Evolutionary conservation across 2,888 invertebrate species (phyloP).

Genomic region (Spatulosminthurus flaviceps): DNA sequence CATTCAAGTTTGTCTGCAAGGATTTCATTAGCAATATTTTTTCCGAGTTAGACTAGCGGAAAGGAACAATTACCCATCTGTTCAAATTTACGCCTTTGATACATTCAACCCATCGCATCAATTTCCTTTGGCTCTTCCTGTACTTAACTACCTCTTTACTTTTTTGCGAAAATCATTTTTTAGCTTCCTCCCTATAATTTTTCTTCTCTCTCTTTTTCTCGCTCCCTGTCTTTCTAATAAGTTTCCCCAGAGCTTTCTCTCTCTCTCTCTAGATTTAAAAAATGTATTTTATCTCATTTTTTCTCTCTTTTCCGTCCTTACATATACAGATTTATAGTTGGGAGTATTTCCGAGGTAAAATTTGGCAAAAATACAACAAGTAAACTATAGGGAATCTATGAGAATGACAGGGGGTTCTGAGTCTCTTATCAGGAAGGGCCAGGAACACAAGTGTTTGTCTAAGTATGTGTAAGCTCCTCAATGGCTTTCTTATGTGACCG

Average conservation of each 20-base stretch:
- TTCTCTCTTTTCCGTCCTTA: not conserved
- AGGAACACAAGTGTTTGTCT: slow-evolving; percentile 18
- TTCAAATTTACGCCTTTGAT: not conserved
- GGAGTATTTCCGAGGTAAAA: too few relatives aligned
- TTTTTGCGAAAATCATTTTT: too few relatives aligned
- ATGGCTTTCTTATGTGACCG: not conserved
- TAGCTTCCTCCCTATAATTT: too few relatives aligned
- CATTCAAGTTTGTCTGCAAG: not conserved
- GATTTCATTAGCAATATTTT: slow-evolving; percentile 14
- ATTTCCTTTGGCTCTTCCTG: not conserved
- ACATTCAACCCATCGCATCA: not conserved
- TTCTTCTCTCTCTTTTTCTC: too few relatives aligned
- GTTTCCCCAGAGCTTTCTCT: not conserved
- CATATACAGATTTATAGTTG: too few relatives aligned
- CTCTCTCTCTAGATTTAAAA: not conserved
- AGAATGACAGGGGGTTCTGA: not conserved
- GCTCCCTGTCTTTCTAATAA: not conserved
- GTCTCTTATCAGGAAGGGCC: not conserved
- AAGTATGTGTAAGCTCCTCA: not conserved
- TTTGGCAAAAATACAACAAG: not conserved
- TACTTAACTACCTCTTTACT: too few relatives aligned
- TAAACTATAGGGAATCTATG: not conserved
- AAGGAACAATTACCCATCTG: slow-evolving; percentile 23
- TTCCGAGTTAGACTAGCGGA: slow-evolving; percentile 16
- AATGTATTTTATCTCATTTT: not conserved